Conservation (phyloP, 2,888 invertebrate genomes). For the Flabesymbios commensalis region DNA sequence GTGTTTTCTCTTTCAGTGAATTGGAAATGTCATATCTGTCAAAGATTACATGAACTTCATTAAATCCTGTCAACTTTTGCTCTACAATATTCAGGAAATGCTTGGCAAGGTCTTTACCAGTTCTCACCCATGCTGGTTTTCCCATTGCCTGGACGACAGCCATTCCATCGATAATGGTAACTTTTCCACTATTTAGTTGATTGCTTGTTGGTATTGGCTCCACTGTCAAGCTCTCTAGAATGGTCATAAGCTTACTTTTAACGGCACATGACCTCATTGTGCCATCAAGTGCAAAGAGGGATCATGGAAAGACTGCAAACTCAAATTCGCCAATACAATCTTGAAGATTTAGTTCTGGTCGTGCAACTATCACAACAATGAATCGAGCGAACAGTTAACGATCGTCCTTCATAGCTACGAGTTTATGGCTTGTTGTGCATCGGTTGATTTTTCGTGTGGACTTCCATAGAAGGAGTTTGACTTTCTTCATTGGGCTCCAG, state of each 20-base stretch:
- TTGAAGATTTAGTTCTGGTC: no score
- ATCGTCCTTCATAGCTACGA: no score
- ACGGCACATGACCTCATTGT: neutral
- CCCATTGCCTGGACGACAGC: slow-evolving; percentile 1
- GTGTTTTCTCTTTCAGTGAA: neutral
- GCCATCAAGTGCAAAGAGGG: neutral
- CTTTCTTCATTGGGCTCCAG: neutral
- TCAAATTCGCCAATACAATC: neutral
- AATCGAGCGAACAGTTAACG: no score
- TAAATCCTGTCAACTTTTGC: neutral
- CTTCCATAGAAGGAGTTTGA: neutral
- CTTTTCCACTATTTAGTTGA: neutral
- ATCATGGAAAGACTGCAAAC: neutral
- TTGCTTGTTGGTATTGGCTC: no score
- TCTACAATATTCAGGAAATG: neutral
- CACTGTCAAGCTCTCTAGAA: neutral
- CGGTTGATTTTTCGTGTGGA: no score
- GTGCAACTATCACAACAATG: no score
- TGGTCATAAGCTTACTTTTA: neutral
- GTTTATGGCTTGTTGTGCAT: no score
- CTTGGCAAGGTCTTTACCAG: neutral
- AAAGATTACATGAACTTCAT: neutral
- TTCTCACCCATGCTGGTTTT: neutral
- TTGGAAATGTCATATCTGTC: neutral
- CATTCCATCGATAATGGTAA: neutral